phyloP scores from a whole-genome alignment of 1,140 invertebrate genomes.

The Wasmannia auropunctata region DNA sequence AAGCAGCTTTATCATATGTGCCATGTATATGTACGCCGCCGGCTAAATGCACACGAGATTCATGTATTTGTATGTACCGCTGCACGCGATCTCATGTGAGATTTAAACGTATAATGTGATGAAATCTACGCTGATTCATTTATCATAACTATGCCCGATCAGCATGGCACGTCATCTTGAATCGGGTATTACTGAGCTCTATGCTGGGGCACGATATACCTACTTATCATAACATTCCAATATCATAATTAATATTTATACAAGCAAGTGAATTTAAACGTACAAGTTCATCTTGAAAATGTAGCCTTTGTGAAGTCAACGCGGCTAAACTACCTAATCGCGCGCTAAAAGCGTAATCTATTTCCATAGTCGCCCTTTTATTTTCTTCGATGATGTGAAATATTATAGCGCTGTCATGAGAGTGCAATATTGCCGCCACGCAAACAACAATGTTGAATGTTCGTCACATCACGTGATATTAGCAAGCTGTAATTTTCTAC shows the following conservation, averaged over 20 bases:
- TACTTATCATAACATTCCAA: neutral
- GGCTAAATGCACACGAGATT: conserved; percentile 48
- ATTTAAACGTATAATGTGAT: neutral
- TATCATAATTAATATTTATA: neutral
- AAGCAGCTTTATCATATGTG: conserved; percentile 37
- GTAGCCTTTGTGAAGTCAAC: neutral
- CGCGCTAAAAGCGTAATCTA: conserved; percentile 12
- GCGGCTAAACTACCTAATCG: conserved; percentile 38
- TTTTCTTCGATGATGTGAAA: conserved; percentile 1
- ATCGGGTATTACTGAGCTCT: neutral
- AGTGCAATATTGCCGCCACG: conserved; percentile 4
- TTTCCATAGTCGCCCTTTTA: conserved; percentile 37
- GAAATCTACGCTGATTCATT: neutral
- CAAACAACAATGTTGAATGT: conserved; percentile 15
- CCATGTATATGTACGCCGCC: neutral
- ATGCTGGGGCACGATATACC: neutral
- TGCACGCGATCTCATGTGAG: neutral
- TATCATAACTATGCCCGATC: neutral
- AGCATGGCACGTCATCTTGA: neutral
- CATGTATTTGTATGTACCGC: conserved; percentile 44
- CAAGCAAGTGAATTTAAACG: neutral
- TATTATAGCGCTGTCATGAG: conserved; percentile 10
- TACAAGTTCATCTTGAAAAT: conserved; percentile 10
- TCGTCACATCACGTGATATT: neutral
- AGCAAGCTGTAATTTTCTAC: neutral